Base-by-base conservation (phyloP, 2,113 vertebrate species). In the Tyto alba region DNA sequence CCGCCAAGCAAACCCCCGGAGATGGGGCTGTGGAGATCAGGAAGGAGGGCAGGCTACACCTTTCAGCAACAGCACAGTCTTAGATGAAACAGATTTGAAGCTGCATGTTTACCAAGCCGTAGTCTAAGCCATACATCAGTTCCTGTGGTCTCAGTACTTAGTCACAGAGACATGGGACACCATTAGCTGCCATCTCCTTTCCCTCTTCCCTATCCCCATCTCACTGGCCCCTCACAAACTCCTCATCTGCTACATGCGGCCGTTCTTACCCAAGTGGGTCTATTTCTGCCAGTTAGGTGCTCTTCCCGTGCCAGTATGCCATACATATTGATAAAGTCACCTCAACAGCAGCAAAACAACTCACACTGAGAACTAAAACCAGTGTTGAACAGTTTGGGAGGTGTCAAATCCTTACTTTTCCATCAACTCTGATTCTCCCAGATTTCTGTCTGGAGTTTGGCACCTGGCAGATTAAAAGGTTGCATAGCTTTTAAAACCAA, bases 31-130 rank as follows among this genome's bases (percentile, higher is more conserved):
- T 3, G 53, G n/a, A 26, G n/a, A 68, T 66, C 38, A 50, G 85
- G 72, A 91, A 72, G 38, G 32, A 93, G 94, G 40, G 45, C 43
- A 64, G 48, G 74, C 53, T 4, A 36, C 57, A 76, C 45, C 53
- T 80, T 67, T 40, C 45, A 43, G 52, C 74, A 52, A 10, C 56
- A 72, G 64, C 43, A 36, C 40, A 34, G 45, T 41, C 67, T 77
- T 11, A 29, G 27, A 60, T 85, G 16, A 50, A 91, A 57, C 15
- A 6, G 36, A 55, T 45, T 48, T 32, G 60, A 89, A 64, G 19
- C 12, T 30, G 43, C 0, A 0, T 6, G 3, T 57, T 90, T 41
- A 79, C 48, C 10, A 32, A 85, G 7, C n/a, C 2, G 2, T 5
- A 0, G 7, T 13, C 63, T 56, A 45, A 84, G 6, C 22, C 30